phyloP scores from a whole-genome alignment of 2,888 invertebrate species.

The Acleris emargana region DNA sequence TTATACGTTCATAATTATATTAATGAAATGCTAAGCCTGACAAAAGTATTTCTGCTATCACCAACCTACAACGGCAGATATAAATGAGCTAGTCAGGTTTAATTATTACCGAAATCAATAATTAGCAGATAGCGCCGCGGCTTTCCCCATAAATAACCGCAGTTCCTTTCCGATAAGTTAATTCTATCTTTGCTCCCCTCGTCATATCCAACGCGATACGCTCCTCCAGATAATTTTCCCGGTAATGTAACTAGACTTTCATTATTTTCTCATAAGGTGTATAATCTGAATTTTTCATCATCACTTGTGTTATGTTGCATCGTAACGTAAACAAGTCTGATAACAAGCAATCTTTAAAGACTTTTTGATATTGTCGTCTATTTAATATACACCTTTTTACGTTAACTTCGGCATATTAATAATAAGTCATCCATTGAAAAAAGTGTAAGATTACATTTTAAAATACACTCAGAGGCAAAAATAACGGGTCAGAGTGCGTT shows the following conservation, averaged over 20 bases:
- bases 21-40: constrained; percentile 33
- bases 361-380: no score
- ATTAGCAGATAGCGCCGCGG: constrained; percentile 65
- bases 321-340: no score
- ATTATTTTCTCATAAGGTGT: no score
- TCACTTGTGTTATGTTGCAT: no score
- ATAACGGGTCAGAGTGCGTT: no score
- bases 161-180: constrained; percentile 70
- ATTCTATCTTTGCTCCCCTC: constrained; percentile 77
- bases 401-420: no score
- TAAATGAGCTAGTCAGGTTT: constrained; percentile 66
- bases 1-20: constrained; percentile 1
- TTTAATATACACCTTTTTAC: no score
- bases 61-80: constrained; percentile 50
- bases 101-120: constrained; percentile 77
- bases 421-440: no score
- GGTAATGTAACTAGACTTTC: constrained; percentile 63
- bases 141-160: constrained; percentile 71
- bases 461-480: no score
- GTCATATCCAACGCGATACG: constrained; percentile 65
- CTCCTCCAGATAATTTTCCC: constrained; percentile 57
- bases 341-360: no score
- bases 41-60: constrained; percentile 40
- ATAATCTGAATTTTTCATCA: no score
- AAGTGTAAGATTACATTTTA: no score